Base-by-base conservation (phyloP, 2,113 vertebrate genomes). In the Nicator chloris region DNA sequence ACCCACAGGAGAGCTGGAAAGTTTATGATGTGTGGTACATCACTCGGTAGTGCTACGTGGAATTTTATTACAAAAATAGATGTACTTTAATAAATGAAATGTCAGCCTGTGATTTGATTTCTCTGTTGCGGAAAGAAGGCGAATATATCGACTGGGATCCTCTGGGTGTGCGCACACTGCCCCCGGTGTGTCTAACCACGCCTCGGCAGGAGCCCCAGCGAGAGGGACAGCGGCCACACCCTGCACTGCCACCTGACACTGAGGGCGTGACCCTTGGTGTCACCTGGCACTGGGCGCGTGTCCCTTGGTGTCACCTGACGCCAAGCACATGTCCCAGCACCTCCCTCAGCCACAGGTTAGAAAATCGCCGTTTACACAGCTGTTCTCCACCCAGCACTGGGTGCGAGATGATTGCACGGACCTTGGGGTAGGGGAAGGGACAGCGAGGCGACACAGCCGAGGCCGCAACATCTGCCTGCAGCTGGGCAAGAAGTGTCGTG, bases 371-470 rank as follows among this genome's bases (percentile, higher is more conserved):
- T 27, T 40, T n/a, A 16, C 26, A 20, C 14, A 5, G 24, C 42
- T 13, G 7, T 26, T 66, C 40, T 64, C 14, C 16, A 4, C 20
- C 0, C 5, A 51, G 53, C 15, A 1, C 57, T 24, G 76, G 13
- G 2, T 69, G 42, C 5, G 10, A 35, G 54, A 7, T 28, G 44
- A 13, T 50, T 3, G 11, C 13, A 13, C 31, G 30, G 39, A 23
- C 15, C 2, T 1, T 21, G 47, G 37, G 37, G 10, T 4, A 8
- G 22, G 69, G 39, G 24, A 57, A 53, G 23, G 60, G 20, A 59
- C 17, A 15, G 44, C 0, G 0, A 10, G 17, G 10, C 42, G n/a
- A 24, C 16, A 3, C 2, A 53, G 53, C 33, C 20, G 30, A 47
- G 31, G 31, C 27, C 20, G 23, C n/a, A 64, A 2, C 39, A n/a